Base-by-base conservation (phyloP, 2,113 vertebrate genomes). In the Dicerorhinus sumatrensis region DNA sequence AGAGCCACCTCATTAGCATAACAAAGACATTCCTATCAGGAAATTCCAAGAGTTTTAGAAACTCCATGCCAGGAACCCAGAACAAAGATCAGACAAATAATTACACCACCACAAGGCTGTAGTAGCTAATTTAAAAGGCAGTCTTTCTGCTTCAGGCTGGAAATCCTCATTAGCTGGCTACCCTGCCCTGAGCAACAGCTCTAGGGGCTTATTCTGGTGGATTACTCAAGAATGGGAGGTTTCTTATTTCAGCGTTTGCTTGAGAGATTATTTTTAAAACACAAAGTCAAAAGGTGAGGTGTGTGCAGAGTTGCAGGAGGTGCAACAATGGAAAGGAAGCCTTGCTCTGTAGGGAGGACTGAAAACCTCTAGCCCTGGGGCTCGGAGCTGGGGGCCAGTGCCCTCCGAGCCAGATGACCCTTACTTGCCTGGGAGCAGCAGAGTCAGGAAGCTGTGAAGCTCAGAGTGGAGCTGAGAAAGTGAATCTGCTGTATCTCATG, bases 191-290 rank as follows among this genome's bases (percentile, higher is more conserved):
- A 69, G 4, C 67, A 94, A 31, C 11, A 84, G 62, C 58, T 91
- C n/a, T 58, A 14, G 42, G 62, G 31, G 0, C 29, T 58, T 51
- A 39, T 42, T 23, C 27, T 23, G 17, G 60, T 14, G 20, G 70
- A 25, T 83, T 48, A 65, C 33, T 10, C 3, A 33, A 76, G 84
- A 69, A 93, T 6, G 33, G 9, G 14, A 84, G 31, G 33, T 18
- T 80, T 67, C 36, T 73, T 29, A 62, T 58, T 93, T 56, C 31
- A 81, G 42, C n/a, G 46, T 69, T 83, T 33, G 17, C 51, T 67
- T 67, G 33, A 86, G 88, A 77, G 48, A 82, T 67, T 29, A 27
- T 73, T 96, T 90, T 87, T 36, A 58, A 94, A 86, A 60, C 21
- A 65, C 48, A 39, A 29, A 51, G 63, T 90, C 73, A 95, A 79